phyloP scores from a whole-genome alignment of 2,797 vertebrate genomes.

The Enteromius thamalakanensis region DNA sequence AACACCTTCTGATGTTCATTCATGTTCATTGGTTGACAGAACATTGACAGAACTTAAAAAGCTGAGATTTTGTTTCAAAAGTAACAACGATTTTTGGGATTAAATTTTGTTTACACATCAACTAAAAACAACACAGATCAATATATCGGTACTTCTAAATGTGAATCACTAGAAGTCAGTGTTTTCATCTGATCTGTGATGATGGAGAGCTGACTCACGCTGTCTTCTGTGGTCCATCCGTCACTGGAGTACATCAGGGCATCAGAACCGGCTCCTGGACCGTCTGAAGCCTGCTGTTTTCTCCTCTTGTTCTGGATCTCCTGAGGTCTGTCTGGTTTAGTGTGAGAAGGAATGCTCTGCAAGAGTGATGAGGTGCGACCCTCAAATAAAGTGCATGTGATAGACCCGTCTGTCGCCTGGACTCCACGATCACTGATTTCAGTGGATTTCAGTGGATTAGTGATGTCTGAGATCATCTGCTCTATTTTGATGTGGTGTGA shows the following conservation, averaged over 20 bases:
- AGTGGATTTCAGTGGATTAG: background rate
- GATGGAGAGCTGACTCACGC: constrained; percentile 34
- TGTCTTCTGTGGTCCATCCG: constrained; percentile 36
- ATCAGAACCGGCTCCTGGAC: background rate
- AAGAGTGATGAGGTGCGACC: background rate
- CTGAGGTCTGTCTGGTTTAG: too few relatives aligned
- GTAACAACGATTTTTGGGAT: background rate
- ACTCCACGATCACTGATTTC: accelerated
- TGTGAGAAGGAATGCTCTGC: background rate
- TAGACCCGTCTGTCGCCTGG: background rate
- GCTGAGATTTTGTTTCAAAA: background rate
- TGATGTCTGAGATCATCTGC: background rate
- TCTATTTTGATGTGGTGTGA: background rate
- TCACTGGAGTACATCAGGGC: constrained; percentile 12
- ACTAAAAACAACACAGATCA: background rate
- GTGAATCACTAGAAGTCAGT: too few relatives aligned
- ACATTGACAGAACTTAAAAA: too few relatives aligned
- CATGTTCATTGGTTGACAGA: background rate
- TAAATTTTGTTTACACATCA: background rate
- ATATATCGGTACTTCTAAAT: too few relatives aligned
- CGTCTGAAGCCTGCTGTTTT: background rate
- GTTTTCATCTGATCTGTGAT: background rate
- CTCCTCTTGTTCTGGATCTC: background rate
- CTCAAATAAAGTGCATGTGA: constrained; percentile 14
- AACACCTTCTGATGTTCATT: background rate